Conservation (phyloP, 2,888 invertebrate genomes). For the Ormia ochracea region DNA sequence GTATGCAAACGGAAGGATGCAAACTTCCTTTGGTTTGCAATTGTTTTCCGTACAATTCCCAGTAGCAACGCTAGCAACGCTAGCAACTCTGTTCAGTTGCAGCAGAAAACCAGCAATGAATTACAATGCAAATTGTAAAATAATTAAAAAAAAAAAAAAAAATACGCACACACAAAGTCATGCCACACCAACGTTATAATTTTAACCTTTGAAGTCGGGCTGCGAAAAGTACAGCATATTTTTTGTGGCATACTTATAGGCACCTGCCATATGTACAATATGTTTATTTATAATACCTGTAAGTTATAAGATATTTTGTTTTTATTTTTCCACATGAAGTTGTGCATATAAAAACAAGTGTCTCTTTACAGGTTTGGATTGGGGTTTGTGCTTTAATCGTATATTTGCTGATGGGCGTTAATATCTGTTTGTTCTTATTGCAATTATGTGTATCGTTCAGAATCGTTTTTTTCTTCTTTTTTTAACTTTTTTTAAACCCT, state of each 20-base stretch:
- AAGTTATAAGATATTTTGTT: constrained; percentile 25
- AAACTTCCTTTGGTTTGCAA: constrained; percentile 62
- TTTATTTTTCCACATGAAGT: too few relatives aligned
- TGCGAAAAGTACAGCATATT: constrained; percentile 50
- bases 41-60: constrained; percentile 54
- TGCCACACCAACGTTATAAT: neutral
- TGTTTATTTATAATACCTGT: constrained; percentile 53
- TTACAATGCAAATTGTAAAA: constrained; percentile 58
- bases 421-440: neutral
- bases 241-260: constrained; percentile 61
- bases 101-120: constrained; percentile 35
- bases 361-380: neutral
- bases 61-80: constrained; percentile 20
- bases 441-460: constrained; percentile 7
- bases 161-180: neutral
- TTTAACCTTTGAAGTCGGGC: neutral
- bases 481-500: constrained; percentile 34
- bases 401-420: neutral
- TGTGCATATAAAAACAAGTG: neutral
- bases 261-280: constrained; percentile 47
- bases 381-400: neutral
- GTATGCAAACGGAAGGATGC: constrained; percentile 56
- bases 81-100: too few relatives aligned
- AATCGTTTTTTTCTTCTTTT: constrained; percentile 30
- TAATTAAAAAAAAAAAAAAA: constrained; percentile 55